These are phyloP conservation scores for Plectus sambesii DNA, from an alignment of 1,140 invertebrate species.

Conservation along the genomic window DNA sequence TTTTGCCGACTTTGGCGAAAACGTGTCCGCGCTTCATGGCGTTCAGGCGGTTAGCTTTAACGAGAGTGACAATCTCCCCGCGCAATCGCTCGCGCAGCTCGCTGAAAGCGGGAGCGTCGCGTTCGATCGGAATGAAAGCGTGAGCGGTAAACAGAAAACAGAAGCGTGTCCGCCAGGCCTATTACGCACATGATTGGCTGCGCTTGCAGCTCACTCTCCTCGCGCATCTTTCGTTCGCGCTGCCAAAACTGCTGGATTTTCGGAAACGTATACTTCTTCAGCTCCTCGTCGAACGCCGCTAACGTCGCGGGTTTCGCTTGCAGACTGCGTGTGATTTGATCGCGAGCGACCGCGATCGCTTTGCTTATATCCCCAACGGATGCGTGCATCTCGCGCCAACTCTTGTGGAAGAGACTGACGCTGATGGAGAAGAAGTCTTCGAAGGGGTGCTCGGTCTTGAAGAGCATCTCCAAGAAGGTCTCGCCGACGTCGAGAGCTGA, in stretches of 20 bases:
- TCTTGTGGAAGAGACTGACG: conserved; percentile 30
- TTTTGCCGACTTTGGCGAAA: too few relatives aligned
- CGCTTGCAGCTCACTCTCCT: conserved; percentile 30
- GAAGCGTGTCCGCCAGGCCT: too few relatives aligned
- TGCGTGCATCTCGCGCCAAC: conserved; percentile 38
- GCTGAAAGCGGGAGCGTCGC: too few relatives aligned
- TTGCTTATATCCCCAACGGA: conserved; percentile 29
- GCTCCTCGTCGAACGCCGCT: conserved; percentile 21
- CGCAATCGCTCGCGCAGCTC: too few relatives aligned
- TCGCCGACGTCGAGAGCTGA: conserved; percentile 8
- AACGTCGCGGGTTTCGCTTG: conserved; percentile 17
- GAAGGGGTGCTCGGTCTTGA: conserved; percentile 31
- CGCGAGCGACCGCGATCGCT: conserved; percentile 27
- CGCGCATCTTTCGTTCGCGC: conserved; percentile 25
- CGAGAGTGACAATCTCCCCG: too few relatives aligned
- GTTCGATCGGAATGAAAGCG: too few relatives aligned
- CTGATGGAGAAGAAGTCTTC: conserved; percentile 22
- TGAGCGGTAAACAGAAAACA: too few relatives aligned
- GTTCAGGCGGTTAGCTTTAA: too few relatives aligned
- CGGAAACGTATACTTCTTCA: conserved; percentile 29
- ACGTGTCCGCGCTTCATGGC: too few relatives aligned
- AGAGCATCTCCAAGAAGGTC: conserved; percentile 17
- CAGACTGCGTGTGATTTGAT: conserved; percentile 26
- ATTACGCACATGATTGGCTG: conserved; percentile 30
- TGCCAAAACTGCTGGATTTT: conserved; percentile 38